phyloP scores from a whole-genome alignment of 2,888 invertebrate species.

The Polyommatus iphigenia region DNA sequence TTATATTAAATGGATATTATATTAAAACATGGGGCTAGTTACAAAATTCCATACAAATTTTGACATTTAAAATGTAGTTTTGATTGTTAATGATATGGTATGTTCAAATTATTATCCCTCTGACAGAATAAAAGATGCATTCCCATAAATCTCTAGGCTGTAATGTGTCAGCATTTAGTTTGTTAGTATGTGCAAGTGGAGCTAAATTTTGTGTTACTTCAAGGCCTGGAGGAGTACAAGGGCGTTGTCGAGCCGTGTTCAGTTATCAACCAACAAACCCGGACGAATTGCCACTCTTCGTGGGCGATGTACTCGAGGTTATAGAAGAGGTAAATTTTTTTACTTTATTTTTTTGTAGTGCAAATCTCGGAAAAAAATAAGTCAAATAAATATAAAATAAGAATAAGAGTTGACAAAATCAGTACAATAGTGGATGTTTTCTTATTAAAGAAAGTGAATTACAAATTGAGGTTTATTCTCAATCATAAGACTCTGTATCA shows the following conservation, averaged over 20 bases:
- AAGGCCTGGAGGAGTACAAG: conserved; percentile 66
- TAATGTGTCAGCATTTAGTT: neutral
- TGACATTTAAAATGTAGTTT: too few species aligned
- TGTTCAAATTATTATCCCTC: too few species aligned
- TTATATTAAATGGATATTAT: too few species aligned
- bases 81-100: too few species aligned
- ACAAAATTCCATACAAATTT: too few species aligned
- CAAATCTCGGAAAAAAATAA: too few species aligned
- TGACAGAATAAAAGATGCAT: neutral
- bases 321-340: conserved; percentile 83
- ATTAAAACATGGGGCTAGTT: neutral
- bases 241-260: conserved; percentile 91
- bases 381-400: too few species aligned
- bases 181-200: neutral
- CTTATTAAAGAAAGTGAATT: neutral
- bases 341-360: too few species aligned
- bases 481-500: neutral
- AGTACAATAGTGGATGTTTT: neutral
- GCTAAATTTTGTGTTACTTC: conserved; percentile 25
- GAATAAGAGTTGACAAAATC: neutral
- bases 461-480: neutral
- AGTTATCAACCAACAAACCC: conserved; percentile 96
- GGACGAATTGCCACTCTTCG: conserved; percentile 93
- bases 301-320: conserved; percentile 94
- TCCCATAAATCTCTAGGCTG: neutral